A percentile compares a stretch with the other conserved stretches of the same genome.
phyloP scores from a whole-genome alignment of 2,888 invertebrate genomes.

The Elgonia sp. region DNA sequence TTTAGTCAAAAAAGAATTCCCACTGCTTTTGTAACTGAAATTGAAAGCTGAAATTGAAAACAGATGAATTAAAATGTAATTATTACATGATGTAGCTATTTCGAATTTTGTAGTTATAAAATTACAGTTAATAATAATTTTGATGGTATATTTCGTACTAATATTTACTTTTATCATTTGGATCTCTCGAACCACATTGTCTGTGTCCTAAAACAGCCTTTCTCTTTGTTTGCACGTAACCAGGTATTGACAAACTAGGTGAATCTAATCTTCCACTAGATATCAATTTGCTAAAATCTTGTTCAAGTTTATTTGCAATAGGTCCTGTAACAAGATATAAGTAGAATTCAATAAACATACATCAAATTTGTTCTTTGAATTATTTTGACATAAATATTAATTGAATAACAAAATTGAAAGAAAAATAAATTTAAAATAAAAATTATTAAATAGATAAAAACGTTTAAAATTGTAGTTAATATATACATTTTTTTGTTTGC shows the following conservation, averaged over 20 bases:
- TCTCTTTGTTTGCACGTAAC: constrained; percentile 91
- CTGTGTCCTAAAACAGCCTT: constrained; percentile 92
- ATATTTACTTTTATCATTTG: constrained; percentile 89
- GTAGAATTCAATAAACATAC: constrained; percentile 12
- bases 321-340: constrained; percentile 88
- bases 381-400: too few species aligned
- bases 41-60: constrained; percentile 29
- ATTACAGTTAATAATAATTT: not conserved
- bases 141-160: not conserved
- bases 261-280: constrained; percentile 92
- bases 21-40: constrained; percentile 28
- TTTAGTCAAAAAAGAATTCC: not conserved
- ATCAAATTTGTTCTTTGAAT: too few species aligned
- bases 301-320: constrained; percentile 92
- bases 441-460: too few species aligned
- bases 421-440: too few species aligned
- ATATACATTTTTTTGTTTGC: too few species aligned
- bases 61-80: not conserved
- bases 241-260: constrained; percentile 93
- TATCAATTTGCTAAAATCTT: constrained; percentile 93
- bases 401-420: too few species aligned
- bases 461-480: too few species aligned
- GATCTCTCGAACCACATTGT: constrained; percentile 92
- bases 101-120: not conserved
- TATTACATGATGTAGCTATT: not conserved